A percentile compares a stretch with the other conserved stretches of the same genome.
phyloP scores from a whole-genome alignment of 2,888 invertebrate species.

The Eristalis intricaria region DNA sequence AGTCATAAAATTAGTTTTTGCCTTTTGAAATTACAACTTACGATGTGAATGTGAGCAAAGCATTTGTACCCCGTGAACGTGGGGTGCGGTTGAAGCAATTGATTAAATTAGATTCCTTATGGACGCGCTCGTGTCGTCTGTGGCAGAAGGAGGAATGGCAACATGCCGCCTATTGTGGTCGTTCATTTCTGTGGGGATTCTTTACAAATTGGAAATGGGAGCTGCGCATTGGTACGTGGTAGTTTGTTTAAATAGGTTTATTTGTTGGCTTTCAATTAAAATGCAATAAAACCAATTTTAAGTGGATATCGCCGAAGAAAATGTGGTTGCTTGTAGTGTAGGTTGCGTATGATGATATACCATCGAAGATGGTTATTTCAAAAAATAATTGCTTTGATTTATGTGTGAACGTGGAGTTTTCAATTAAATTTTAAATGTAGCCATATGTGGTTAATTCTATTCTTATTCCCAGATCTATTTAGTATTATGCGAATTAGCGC shows the following conservation, averaged over 20 bases:
- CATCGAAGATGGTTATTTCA: background rate
- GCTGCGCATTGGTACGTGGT: background rate
- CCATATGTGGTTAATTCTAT: background rate
- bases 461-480: too few species aligned
- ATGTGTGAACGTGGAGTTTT: background rate
- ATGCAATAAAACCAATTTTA: slow-evolving; percentile 63
- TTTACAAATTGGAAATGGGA: slow-evolving; percentile 35
- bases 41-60: slow-evolving; percentile 12
- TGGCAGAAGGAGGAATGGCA: slow-evolving; percentile 24
- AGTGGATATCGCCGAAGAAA: slow-evolving; percentile 24
- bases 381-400: background rate
- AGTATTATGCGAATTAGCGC: too few species aligned
- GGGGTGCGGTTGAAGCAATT: slow-evolving; percentile 71
- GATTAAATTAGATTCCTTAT: slow-evolving; percentile 71
- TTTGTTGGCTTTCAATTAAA: slow-evolving; percentile 70
- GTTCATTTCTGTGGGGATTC: slow-evolving; percentile 27
- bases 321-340: background rate
- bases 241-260: slow-evolving; percentile 57
- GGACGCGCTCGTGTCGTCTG: slow-evolving; percentile 60
- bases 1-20: slow-evolving; percentile 72
- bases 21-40: slow-evolving; percentile 64
- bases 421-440: background rate
- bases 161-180: slow-evolving; percentile 37
- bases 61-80: background rate
- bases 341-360: background rate